Evolutionary conservation across 2,797 vertebrate species (phyloP).

Genomic region (Triplophysa yarkandensis): DNA sequence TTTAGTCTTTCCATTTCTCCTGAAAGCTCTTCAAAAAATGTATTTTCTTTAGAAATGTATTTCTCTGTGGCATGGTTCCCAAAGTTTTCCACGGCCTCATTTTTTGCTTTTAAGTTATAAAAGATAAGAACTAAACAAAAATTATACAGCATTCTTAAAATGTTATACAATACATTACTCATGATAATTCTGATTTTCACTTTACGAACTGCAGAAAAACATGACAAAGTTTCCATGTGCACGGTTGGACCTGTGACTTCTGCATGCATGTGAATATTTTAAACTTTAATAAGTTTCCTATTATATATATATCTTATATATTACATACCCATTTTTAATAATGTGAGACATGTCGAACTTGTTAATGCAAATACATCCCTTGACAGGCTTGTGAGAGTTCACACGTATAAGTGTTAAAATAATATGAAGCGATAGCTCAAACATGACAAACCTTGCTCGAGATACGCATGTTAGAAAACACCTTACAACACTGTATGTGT

Average conservation of each 20-base stretch:
- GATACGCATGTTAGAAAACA: slow-evolving; percentile 19
- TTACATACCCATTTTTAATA: too few relatives aligned
- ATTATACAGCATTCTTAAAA: too few relatives aligned
- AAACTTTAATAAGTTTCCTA: too few relatives aligned
- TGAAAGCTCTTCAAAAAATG: background rate
- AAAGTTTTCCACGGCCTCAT: background rate
- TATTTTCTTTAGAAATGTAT: background rate
- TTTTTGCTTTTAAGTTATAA: background rate
- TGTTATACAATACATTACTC: too few relatives aligned
- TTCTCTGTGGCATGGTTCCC: background rate
- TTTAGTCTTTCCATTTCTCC: background rate
- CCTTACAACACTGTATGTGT: slow-evolving; percentile 8
- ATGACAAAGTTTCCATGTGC: too few relatives aligned
- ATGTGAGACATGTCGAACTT: too few relatives aligned
- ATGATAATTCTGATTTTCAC: too few relatives aligned
- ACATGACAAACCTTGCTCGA: slow-evolving; percentile 3
- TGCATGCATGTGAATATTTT: too few relatives aligned
- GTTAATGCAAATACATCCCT: background rate
- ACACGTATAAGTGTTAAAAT: slow-evolving; percentile 43
- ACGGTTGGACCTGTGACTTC: too few relatives aligned
- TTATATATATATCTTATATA: too few relatives aligned
- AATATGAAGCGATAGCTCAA: slow-evolving; percentile 25
- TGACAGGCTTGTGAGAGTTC: slow-evolving; percentile 25
- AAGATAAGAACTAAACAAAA: too few relatives aligned
- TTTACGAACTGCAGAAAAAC: too few relatives aligned